Base-by-base conservation (phyloP, 2,888 invertebrate genomes). In the Clanis bilineata region DNA sequence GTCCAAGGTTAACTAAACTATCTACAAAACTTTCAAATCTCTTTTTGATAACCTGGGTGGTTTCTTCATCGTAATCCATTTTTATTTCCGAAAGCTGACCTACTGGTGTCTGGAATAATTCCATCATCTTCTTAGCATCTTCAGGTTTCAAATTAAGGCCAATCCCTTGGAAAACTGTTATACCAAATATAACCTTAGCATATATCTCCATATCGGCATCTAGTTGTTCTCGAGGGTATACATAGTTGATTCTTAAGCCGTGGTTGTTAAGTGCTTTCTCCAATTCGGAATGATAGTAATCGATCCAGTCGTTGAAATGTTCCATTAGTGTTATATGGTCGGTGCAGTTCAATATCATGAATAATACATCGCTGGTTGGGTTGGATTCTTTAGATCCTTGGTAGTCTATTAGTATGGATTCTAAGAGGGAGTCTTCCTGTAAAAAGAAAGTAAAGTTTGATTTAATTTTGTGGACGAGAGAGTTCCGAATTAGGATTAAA, bases 391-490 rank as follows among this genome's bases (percentile, higher is more conserved):
- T 66, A 0, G 74, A 65, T 3, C 72, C 3, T 61, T 81, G 80
- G 59, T 80, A 80, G 63, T 80, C 80, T 10, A 80, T 76, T 59
- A 79, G 65, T 4, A 77, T 63, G 5, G 71, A 67, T n/a, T n/a
- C n/a, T n/a, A 67, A 64, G 0, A 73, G 60, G 3, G 59, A 59
- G 4, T 67, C 67, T 5, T 60, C 66, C 77, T 79, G 68, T 57
- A 76, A 73, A n/a, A n/a, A n/a, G n/a, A 0, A 4, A 25, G 6
- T 4, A 4, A 6, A 4, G 6, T 4, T 4, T 25, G 3, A 3
- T 1, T 9, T 7, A 32, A 7, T 6, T 32, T 9, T n/a, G n/a
- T n/a, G n/a, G n/a, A n/a, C n/a, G n/a, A n/a, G n/a, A n/a, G n/a
- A n/a, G n/a, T n/a, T n/a, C n/a, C n/a, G n/a, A n/a, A n/a, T n/a